Conservation (phyloP, 2,888 invertebrate genomes). For the Falcaria lacertinaria region DNA sequence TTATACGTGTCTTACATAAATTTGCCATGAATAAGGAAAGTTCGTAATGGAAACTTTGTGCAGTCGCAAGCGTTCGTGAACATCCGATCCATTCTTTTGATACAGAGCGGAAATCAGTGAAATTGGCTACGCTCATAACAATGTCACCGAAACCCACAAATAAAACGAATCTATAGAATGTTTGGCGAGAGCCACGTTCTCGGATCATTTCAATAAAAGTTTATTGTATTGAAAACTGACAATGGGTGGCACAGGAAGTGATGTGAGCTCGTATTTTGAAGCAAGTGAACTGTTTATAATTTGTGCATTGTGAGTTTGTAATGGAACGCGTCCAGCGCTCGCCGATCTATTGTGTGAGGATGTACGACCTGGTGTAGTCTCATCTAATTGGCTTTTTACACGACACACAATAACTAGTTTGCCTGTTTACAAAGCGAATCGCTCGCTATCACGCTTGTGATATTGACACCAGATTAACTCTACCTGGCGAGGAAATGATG, state of each 20-base stretch:
- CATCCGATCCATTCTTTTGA: constrained; percentile 55
- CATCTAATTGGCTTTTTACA: constrained; percentile 69
- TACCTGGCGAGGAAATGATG: constrained; percentile 5
- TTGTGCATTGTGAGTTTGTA: constrained; percentile 68
- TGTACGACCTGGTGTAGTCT: constrained; percentile 45
- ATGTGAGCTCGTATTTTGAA: constrained; percentile 67
- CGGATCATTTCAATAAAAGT: constrained; percentile 77
- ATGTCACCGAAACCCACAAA: constrained; percentile 64
- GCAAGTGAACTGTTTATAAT: constrained; percentile 79
- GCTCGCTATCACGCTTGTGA: constrained; percentile 4
- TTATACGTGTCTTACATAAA: constrained; percentile 48
- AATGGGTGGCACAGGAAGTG: constrained; percentile 74
- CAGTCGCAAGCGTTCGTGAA: constrained; percentile 49
- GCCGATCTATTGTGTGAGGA: constrained; percentile 48
- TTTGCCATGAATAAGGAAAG: constrained; percentile 47
- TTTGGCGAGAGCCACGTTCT: constrained; percentile 58
- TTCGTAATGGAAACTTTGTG: constrained; percentile 34
- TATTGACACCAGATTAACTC: constrained; percentile 13
- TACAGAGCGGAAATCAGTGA: constrained; percentile 67
- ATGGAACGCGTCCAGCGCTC: constrained; percentile 60
- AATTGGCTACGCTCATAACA: constrained; percentile 58
- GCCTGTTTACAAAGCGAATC: constrained; percentile 6
- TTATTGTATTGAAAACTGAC: constrained; percentile 74
- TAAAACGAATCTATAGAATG: constrained; percentile 60
- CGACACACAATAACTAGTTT: constrained; percentile 33